These are phyloP conservation scores for Istiophorus platypterus DNA, from an alignment of 2,113 vertebrate species.

Conservation along the genomic window DNA sequence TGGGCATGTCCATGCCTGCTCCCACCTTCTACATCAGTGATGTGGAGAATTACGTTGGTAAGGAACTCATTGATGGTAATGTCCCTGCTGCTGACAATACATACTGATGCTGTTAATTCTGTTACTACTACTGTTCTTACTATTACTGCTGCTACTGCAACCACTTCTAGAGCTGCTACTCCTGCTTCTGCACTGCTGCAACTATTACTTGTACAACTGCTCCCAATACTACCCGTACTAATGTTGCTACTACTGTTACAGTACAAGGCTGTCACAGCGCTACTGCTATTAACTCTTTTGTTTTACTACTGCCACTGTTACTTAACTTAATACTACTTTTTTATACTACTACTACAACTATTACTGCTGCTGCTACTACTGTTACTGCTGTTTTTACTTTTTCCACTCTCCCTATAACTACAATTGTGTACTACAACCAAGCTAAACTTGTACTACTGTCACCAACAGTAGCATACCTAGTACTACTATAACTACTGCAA, in stretches of 20 bases:
- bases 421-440: not conserved
- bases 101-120: not conserved
- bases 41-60: constrained; percentile 97
- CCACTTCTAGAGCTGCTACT: not conserved
- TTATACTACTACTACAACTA: not conserved
- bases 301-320: no score
- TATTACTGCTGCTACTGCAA: not conserved
- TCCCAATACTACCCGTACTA: no score
- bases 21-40: constrained; percentile 99
- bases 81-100: not conserved
- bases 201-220: not conserved
- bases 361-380: not conserved
- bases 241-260: no score
- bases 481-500: no score
- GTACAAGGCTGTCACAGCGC: no score
- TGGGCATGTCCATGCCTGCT: constrained; percentile 92
- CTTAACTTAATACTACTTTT: not conserved
- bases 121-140: not conserved
- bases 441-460: no score
- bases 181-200: not conserved
- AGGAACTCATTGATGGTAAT: constrained; percentile 54
- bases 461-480: no score
- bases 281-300: not conserved
- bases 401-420: not conserved
- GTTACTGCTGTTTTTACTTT: not conserved